phyloP scores from a whole-genome alignment of 2,113 vertebrate species.

The Merops nubicus region DNA sequence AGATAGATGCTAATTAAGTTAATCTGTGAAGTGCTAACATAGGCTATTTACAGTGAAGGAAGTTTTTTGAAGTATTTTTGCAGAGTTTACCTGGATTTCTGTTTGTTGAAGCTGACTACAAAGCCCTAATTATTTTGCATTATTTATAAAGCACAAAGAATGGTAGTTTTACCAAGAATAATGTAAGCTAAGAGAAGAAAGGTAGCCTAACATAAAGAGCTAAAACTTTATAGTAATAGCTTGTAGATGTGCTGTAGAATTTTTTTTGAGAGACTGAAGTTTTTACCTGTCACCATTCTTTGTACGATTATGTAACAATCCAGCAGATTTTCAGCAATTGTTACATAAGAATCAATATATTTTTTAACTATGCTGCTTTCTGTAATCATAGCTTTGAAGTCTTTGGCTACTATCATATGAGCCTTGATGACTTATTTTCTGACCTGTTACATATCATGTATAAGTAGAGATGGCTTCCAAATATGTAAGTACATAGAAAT shows the following conservation, averaged over 20 bases:
- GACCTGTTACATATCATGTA: background rate
- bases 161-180: background rate
- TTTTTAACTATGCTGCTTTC: background rate
- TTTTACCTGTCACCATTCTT: background rate
- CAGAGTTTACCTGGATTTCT: background rate
- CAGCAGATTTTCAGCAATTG: background rate
- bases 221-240: background rate
- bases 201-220: background rate
- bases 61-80: background rate
- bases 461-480: background rate
- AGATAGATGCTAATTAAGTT: background rate
- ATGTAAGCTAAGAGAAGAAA: background rate
- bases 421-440: background rate
- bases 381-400: background rate
- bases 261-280: background rate
- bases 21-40: background rate
- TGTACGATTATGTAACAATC: background rate
- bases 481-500: background rate
- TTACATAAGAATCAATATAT: background rate
- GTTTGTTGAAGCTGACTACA: background rate
- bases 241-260: background rate
- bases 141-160: background rate
- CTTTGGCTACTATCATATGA: background rate
- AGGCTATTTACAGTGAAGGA: background rate
- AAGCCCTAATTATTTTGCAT: background rate